These are phyloP conservation scores for Triplophysa siluroides DNA, from an alignment of 2,113 vertebrate species.

Conservation along the genomic window DNA sequence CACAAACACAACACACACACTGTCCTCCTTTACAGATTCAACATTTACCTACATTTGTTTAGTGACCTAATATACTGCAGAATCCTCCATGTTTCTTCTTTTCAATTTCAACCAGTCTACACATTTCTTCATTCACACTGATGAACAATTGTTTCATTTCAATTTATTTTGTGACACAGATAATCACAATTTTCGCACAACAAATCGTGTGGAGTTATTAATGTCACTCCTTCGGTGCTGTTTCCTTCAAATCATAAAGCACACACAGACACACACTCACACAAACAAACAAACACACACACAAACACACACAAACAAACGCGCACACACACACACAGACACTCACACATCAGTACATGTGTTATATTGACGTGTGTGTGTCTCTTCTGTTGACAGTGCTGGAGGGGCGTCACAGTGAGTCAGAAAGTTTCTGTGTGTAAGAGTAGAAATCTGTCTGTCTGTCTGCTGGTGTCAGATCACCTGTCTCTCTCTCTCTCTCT, in stretches of 20 bases:
- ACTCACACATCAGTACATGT: neutral
- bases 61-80: neutral
- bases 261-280: no score
- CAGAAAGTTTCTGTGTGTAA: conserved; percentile 44
- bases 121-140: no score
- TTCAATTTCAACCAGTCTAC: no score
- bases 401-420: conserved; percentile 61
- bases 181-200: no score
- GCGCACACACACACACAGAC: neutral
- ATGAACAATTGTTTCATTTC: no score
- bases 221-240: no score
- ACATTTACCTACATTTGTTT: neutral
- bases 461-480: neutral
- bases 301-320: no score
- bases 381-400: conserved; percentile 60
- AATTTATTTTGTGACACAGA: no score
- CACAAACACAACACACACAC: neutral
- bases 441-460: neutral
- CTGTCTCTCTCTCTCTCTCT: neutral
- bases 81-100: no score
- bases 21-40: neutral
- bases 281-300: no score
- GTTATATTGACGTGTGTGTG: conserved; percentile 45
- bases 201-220: no score
- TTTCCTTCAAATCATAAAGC: no score